Percentiles rank a stretch among this genome's conserved stretches.
phyloP scores from a whole-genome alignment of 2,888 invertebrate genomes.

The Furcula furcula region DNA sequence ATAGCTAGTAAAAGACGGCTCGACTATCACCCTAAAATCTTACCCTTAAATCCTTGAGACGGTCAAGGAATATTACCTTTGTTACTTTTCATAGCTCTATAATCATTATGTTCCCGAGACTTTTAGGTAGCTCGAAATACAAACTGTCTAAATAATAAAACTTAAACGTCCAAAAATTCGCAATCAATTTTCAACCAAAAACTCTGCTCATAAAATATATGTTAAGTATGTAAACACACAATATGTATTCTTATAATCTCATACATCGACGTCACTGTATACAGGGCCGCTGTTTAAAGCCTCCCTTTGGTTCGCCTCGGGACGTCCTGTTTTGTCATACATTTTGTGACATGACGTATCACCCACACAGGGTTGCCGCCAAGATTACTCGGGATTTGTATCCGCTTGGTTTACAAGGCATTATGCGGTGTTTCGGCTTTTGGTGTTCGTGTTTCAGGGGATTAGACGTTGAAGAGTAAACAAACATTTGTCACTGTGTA shows the following conservation, averaged over 20 bases:
- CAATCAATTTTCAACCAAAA: too few relatives aligned
- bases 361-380: slow-evolving; percentile 34
- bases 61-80: too few relatives aligned
- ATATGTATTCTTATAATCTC: slow-evolving; percentile 23
- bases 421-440: slow-evolving; percentile 1
- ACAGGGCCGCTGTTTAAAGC: slow-evolving; percentile 49
- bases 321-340: slow-evolving; percentile 59
- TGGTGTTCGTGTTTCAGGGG: background rate
- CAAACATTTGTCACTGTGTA: background rate
- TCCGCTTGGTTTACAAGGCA: slow-evolving; percentile 9
- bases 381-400: slow-evolving; percentile 28
- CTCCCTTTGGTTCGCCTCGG: slow-evolving; percentile 37
- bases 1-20: too few relatives aligned
- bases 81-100: too few relatives aligned
- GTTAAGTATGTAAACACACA: background rate
- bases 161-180: too few relatives aligned
- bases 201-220: background rate
- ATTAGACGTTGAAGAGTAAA: background rate
- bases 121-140: too few relatives aligned
- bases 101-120: too few relatives aligned
- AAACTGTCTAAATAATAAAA: too few relatives aligned
- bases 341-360: slow-evolving; percentile 47
- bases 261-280: slow-evolving; percentile 20
- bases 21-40: too few relatives aligned
- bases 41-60: too few relatives aligned